Base-by-base conservation (phyloP, 64 coral and sea anemone species). In the Montipora capricornis region DNA sequence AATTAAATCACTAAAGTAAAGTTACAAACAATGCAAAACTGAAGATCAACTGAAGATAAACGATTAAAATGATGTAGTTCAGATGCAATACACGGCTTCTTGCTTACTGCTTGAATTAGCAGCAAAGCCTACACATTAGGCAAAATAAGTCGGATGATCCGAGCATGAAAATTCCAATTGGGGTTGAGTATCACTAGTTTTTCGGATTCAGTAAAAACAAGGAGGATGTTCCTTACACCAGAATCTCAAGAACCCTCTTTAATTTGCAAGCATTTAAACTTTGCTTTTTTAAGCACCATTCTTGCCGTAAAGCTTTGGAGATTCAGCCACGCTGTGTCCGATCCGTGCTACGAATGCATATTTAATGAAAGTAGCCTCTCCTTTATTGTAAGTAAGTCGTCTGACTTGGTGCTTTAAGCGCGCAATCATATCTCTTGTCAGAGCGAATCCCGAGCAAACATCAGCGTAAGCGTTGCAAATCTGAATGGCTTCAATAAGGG, bases 391-490 rank as follows among this genome's bases (percentile, higher is more conserved):
- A 58, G 51, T 81, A 22, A 85, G 73, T 3, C 60, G 68, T 37
- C 24, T 77, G 47, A 74, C 47, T 58, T 77, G 75, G 59, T 95
- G 88, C 58, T 90, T 90, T 15, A 95, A 55, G 5, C 84, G 68
- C 2, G 90, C 74, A 49, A 47, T 95, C 93, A 95, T 95, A 37
- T 78, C 88, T 90, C 78, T 79, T 12, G 88, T 90, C 0, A 95
- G 69, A 13, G 85, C 93, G 69, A 95, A 95, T 5, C 57, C 93
- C 22, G 61, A 70, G 19, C 93, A 95, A 1, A 90, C 47, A 14
- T 57, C n/a, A 3, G 5, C 47, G 51, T 95, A 95, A 11, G 26
- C 53, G 22, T 95, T 90, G 71, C 93, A 95, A 24, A 86, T 81
- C 76, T 88, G 79, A 3, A 90, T 16, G 4, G 52, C 88, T 53